Percentiles rank a stretch among this genome's conserved stretches.
phyloP scores from a whole-genome alignment of 2,797 vertebrate species.

The Falco peregrinus region DNA sequence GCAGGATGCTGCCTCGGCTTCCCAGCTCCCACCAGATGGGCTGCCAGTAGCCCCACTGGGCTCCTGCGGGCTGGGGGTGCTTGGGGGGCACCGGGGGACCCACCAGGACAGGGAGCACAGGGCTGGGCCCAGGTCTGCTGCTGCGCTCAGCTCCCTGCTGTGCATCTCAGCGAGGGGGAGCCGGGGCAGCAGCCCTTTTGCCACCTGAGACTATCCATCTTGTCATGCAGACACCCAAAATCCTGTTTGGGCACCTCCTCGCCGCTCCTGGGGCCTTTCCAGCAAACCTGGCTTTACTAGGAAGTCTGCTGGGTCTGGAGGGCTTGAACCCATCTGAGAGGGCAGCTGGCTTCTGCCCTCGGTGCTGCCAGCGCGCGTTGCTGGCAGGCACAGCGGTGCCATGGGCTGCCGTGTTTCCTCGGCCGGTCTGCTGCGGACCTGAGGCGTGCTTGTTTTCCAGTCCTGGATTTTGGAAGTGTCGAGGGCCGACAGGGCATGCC shows the following conservation, averaged over 20 bases:
- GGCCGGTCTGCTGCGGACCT: not conserved
- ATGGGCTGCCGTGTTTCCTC: not conserved
- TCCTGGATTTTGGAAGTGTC: not conserved
- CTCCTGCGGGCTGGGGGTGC: not conserved
- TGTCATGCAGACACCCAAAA: not conserved
- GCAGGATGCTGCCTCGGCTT: not conserved
- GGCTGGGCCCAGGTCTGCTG: not conserved
- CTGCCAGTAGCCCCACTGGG: not conserved
- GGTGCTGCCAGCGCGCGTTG: rapidly evolving
- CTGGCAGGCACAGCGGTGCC: rapidly evolving
- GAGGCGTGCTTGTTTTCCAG: not conserved
- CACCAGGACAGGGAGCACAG: not conserved
- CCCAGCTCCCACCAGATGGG: not conserved
- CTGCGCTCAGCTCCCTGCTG: not conserved
- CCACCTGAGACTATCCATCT: rapidly evolving
- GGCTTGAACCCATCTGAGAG: not conserved
- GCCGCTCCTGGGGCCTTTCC: not conserved
- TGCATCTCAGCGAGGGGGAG: not conserved
- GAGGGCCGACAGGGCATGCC: not conserved
- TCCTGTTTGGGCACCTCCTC: not conserved
- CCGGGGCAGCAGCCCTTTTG: not conserved
- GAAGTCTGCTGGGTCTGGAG: not conserved
- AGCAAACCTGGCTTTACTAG: not conserved
- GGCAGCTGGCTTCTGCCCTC: not conserved
- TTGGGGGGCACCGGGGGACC: not conserved